phyloP scores from a whole-genome alignment of 64 coral and sea anemone genomes.

The Dendronephthya gigantea region DNA sequence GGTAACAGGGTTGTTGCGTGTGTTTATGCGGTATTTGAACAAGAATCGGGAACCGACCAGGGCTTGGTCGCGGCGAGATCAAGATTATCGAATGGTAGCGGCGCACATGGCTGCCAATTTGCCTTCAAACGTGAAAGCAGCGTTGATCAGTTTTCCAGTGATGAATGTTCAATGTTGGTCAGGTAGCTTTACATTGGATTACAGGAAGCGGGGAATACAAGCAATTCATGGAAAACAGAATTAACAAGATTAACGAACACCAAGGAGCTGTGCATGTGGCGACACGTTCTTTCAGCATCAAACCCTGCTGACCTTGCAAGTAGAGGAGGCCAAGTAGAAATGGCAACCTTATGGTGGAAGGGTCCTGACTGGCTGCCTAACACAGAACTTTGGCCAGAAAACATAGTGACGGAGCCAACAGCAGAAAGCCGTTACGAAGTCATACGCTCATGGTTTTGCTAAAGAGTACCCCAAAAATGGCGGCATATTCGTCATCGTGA shows the following conservation, averaged over 20 bases:
- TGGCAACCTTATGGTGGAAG: neutral
- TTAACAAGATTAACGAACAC: neutral
- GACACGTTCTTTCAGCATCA: neutral
- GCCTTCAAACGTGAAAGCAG: neutral
- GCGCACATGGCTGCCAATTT: neutral
- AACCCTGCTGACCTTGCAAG: neutral
- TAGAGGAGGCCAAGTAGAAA: neutral
- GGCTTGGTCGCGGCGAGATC: neutral
- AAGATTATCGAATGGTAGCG: neutral
- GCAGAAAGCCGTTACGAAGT: too few species aligned
- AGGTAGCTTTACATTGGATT: neutral
- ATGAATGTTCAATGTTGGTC: neutral
- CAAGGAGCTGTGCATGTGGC: neutral
- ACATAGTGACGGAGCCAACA: neutral
- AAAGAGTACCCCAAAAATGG: too few species aligned
- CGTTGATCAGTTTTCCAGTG: neutral
- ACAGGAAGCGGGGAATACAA: neutral
- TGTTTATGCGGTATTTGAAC: neutral
- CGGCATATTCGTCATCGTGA: too few species aligned
- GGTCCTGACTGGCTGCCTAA: neutral
- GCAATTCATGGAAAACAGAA: neutral
- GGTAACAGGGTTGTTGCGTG: neutral
- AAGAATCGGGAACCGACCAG: neutral
- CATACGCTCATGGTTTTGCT: too few species aligned
- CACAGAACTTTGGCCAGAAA: neutral